Evolutionary conservation across 2,888 invertebrate genomes (phyloP), one percentile per base, ranked within the genome.

Genomic region (Cylindroiulus punctatus): DNA sequence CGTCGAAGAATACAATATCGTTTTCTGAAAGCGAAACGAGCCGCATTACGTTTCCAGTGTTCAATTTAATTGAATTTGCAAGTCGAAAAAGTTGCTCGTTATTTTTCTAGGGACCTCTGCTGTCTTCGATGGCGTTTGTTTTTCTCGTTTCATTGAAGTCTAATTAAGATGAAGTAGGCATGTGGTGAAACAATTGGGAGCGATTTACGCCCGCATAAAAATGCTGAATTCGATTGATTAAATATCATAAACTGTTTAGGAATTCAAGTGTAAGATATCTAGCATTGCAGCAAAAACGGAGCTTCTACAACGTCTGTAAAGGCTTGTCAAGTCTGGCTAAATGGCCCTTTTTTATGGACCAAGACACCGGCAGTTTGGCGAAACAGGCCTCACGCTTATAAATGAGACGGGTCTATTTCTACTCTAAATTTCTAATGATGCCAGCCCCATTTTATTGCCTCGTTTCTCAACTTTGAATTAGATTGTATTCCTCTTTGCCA

Each of bases 401-500:
- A 65, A 65, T 26, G 65, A 26, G 65, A 65, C 65, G 22, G 65
- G 26, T 65, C 65, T 65, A 65, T 65, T 65, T 65, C 26, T 26
- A n/a, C 65, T 65, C 65, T 26, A 65, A 65, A 65, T 65, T 65
- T 65, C 65, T 65, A 65, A 65, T 65, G 65, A 65, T 26, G 65
- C 65, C 26, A 65, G 65, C 65, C 65, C n/a, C 65, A 12, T 65
- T 65, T 65, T 65, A 65, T 65, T 65, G 65, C 65, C 65, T 65
- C 65, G 12, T 65, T 65, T 65, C 65, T 65, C 65, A 65, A 65
- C 26, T 65, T 65, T 65, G 65, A 65, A 65, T 65, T 65, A 65
- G 65, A 65, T 65, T 65, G 65, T 65, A 65, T 65, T 65, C 65
- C 65, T 65, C 65, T 65, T 65, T 65, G 65, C 65, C 26, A 65